Evolutionary conservation across 2,888 invertebrate genomes (phyloP), one percentile per base, ranked within the genome.

Genomic region (Eupsilia transversa): DNA sequence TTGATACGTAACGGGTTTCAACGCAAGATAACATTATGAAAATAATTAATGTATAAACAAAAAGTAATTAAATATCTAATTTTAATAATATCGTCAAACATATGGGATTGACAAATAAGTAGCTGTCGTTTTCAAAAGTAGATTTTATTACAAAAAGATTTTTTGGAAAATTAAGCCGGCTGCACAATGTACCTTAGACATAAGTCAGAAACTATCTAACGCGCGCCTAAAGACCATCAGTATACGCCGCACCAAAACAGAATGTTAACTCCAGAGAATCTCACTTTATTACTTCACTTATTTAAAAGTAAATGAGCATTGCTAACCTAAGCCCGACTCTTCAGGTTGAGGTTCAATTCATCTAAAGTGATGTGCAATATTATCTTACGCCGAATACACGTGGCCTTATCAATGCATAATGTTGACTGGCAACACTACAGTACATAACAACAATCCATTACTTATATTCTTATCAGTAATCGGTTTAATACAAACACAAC

Each of bases 401-500:
- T 72, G 65, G 56, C 4, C 46, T 74, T 85, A 85, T 82, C 74
- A 64, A 43, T 71, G 52, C 33, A 57, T 43, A 38, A 60, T 20
- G 33, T 67, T 69, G 35, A 61, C 38, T 75, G 84, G 68, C 75
- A 68, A 66, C 41, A 66, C 52, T 43, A 17, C 33, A 65, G 33
- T 46, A 68, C 33, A 66, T 63, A 57, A 73, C 54, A 77, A 71
- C 61, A 74, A 65, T 56, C 27, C 35, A 63, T 59, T 52, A 69
- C 68, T 79, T 68, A 56, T 70, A 63, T 57, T 71, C 30, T 69
- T 84, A 80, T 80, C 72, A 72, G 30, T 61, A 61, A 68, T 54
- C 23, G n/a, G 63, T 74, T 73, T 54, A 71, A 43, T 38, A 68
- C 54, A 70, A 74, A 67, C 23, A 80, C 27, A 43, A 41, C 27